These are phyloP conservation scores for Lemur catta DNA, from an alignment of 2,797 vertebrate genomes.

Conservation along the genomic window DNA sequence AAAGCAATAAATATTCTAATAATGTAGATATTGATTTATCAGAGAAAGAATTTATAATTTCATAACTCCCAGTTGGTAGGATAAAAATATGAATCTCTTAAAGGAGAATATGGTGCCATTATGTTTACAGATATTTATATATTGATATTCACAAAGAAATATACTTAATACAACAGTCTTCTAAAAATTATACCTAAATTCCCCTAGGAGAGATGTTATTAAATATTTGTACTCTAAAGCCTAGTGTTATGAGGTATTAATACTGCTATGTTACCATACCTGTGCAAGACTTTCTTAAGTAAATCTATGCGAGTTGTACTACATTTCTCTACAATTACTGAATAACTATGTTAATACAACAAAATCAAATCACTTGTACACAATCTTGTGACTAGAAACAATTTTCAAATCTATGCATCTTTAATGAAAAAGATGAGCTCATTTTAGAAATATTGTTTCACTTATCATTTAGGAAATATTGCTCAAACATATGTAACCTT, in stretches of 20 bases:
- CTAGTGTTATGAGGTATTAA: background rate
- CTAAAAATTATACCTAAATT: conserved; percentile 10
- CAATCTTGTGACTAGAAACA: background rate
- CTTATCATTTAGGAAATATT: background rate
- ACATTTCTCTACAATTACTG: background rate
- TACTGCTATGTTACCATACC: background rate
- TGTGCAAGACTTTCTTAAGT: background rate
- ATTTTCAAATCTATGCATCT: background rate
- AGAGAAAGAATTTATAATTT: conserved; percentile 1
- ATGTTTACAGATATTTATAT: background rate
- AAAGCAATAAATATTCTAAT: background rate
- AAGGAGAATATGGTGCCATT: background rate
- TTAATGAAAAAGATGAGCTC: background rate
- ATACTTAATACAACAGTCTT: background rate
- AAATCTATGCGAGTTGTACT: background rate
- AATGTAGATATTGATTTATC: background rate
- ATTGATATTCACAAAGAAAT: background rate
- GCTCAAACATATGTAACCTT: background rate
- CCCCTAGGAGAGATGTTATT: background rate
- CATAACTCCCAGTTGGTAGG: background rate
- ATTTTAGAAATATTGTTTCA: conserved; percentile 15
- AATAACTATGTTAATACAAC: background rate
- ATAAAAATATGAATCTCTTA: background rate
- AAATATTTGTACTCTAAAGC: background rate
- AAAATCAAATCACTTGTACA: conserved; percentile 35